Conservation (phyloP, 92 coral and sea anemone species). For the Umimayanthus kanabou region DNA sequence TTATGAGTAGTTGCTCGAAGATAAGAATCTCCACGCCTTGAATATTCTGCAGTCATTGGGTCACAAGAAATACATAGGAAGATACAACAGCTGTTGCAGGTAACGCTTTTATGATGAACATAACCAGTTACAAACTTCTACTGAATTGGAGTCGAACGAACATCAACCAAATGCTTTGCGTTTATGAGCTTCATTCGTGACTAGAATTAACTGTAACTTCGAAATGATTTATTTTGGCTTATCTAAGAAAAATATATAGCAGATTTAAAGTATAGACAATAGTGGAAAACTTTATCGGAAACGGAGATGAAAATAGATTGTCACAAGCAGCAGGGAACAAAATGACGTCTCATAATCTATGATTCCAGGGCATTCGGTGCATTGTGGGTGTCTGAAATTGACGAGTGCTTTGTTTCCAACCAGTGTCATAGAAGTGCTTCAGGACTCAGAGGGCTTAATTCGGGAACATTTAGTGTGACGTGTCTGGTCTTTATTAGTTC, state of each 20-base stretch:
- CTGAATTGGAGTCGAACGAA: too few relatives aligned
- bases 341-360: too few relatives aligned
- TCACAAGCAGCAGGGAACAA: background rate
- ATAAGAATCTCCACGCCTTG: too few relatives aligned
- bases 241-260: background rate
- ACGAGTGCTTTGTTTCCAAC: background rate
- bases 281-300: too few relatives aligned
- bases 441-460: constrained; percentile 62
- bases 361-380: background rate
- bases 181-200: too few relatives aligned
- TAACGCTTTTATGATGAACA: too few relatives aligned
- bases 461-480: constrained; percentile 55
- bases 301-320: background rate
- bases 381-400: background rate
- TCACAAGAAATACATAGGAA: too few relatives aligned
- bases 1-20: too few relatives aligned
- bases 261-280: background rate
- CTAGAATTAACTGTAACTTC: background rate
- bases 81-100: too few relatives aligned
- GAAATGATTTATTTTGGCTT: background rate
- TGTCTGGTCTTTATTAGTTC: constrained; percentile 60
- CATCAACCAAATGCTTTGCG: too few relatives aligned
- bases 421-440: constrained; percentile 50
- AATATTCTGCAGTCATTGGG: too few relatives aligned
- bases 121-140: too few relatives aligned